phyloP scores from a whole-genome alignment of 2,113 vertebrate genomes.

The Leiothrix lutea region DNA sequence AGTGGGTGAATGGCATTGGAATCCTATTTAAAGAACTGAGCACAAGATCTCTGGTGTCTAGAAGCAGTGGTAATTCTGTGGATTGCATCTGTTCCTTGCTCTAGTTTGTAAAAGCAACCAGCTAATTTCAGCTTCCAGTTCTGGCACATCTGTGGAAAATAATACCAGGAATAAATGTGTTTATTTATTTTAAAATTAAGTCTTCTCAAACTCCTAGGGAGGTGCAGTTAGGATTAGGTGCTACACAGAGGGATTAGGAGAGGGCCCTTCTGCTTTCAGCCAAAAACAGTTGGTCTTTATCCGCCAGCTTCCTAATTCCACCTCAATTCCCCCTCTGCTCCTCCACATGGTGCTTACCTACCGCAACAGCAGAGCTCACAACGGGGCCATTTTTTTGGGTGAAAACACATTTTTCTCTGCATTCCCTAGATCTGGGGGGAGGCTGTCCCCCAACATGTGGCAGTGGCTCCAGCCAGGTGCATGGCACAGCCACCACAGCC shows the following conservation, averaged over 20 bases:
- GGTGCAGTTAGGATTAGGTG: neutral
- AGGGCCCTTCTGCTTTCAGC: neutral
- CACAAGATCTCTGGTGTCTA: neutral
- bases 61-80: neutral
- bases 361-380: neutral
- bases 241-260: neutral
- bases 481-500: neutral
- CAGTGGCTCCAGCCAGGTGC: rapidly evolving
- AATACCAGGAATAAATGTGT: neutral
- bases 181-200: neutral
- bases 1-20: neutral
- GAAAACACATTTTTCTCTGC: neutral
- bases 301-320: neutral
- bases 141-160: neutral
- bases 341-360: neutral
- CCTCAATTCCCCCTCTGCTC: neutral
- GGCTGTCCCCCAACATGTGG: rapidly evolving
- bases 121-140: neutral
- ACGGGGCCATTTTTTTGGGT: neutral
- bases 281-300: neutral
- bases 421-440: neutral
- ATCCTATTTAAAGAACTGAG: neutral
- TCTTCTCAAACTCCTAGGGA: neutral
- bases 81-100: neutral
- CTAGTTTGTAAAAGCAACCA: neutral